Percentiles rank a stretch among this genome's conserved stretches.
Conservation (phyloP, 1,140 invertebrate genomes). For the Spodoptera litura region DNA sequence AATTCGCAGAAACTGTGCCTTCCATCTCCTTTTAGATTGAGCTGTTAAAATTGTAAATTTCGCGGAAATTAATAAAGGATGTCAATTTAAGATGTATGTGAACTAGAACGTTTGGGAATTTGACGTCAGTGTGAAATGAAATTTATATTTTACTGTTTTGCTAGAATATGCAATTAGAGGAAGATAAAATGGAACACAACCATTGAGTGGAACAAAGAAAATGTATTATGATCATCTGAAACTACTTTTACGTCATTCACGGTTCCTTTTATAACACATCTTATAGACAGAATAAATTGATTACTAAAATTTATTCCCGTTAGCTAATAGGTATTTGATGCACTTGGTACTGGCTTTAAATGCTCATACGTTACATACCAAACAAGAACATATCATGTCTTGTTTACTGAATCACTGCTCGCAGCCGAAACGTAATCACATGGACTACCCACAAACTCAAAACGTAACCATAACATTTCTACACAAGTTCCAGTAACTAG, state of each 20-base stretch:
- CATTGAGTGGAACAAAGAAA: too few species aligned
- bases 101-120: not conserved
- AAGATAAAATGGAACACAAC: not conserved
- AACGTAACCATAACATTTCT: conserved; percentile 35
- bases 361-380: too few species aligned
- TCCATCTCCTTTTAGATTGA: not conserved
- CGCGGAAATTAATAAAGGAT: not conserved
- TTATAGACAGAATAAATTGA: too few species aligned
- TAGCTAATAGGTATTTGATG: too few species aligned
- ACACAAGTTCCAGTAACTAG: conserved; percentile 50
- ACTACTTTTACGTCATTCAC: too few species aligned
- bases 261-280: too few species aligned
- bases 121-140: not conserved
- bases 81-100: not conserved
- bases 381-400: too few species aligned
- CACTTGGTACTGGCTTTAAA: too few species aligned
- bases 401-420: not conserved
- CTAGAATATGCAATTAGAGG: too few species aligned
- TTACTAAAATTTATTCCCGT: too few species aligned
- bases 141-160: too few species aligned
- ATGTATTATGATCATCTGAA: too few species aligned
- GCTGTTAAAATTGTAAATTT: not conserved
- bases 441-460: conserved; percentile 2
- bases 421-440: not conserved
- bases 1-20: not conserved